Percentiles rank a stretch among this genome's conserved stretches.
These are phyloP conservation scores for Corythoichthys haematopterus DNA, from an alignment of 2,113 vertebrate species.

Conservation along the genomic window DNA sequence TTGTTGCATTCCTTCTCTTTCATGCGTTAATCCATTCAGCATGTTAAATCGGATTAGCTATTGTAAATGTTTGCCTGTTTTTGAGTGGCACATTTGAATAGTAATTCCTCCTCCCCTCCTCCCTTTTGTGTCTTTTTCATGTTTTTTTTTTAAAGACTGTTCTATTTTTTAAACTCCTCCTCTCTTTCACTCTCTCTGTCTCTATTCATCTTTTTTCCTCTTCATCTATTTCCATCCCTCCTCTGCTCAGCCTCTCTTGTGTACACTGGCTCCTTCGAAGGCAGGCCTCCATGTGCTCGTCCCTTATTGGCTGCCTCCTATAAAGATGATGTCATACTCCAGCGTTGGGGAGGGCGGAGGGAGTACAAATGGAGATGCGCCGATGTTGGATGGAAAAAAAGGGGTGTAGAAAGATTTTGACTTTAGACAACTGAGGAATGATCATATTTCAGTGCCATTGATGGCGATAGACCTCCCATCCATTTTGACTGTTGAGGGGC, in stretches of 20 bases:
- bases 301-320: constrained; percentile 49
- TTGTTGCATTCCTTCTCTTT: not conserved
- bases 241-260: constrained; percentile 41
- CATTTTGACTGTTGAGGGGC: too few species aligned
- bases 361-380: constrained; percentile 4
- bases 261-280: constrained; percentile 57
- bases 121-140: not conserved
- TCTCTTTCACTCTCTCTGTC: not conserved
- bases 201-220: not conserved
- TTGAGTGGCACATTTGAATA: not conserved
- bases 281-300: constrained; percentile 67
- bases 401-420: too few species aligned
- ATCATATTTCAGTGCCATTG: too few species aligned
- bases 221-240: constrained; percentile 12
- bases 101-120: not conserved
- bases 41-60: constrained; percentile 11
- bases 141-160: not conserved
- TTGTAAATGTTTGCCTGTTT: constrained; percentile 8
- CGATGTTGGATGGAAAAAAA: not conserved
- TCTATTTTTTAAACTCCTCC: constrained; percentile 2
- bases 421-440: too few species aligned
- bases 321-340: constrained; percentile 68
- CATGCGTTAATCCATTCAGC: constrained; percentile 3
- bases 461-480: too few species aligned
- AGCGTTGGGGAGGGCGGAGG: constrained; percentile 26